phyloP scores from a whole-genome alignment of 2,888 invertebrate genomes.

The Bombyx huttoni region DNA sequence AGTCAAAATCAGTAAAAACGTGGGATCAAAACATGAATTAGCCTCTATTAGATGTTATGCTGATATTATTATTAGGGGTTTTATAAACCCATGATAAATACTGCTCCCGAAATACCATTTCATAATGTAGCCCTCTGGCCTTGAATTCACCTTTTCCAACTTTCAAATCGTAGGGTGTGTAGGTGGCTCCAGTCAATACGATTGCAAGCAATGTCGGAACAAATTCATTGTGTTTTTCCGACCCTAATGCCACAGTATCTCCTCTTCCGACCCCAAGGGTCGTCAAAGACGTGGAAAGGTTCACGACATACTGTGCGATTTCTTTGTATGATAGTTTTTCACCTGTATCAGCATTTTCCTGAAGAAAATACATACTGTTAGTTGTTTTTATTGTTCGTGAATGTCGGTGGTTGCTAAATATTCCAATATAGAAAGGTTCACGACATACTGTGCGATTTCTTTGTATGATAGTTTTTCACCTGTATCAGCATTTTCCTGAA shows the following conservation, averaged over 20 bases:
- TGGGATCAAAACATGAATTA: too few species aligned
- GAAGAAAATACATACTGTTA: not conserved
- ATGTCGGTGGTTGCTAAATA: not conserved
- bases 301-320: slow-evolving; percentile 55
- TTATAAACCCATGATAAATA: too few species aligned
- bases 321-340: slow-evolving; percentile 53
- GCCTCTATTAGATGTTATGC: too few species aligned
- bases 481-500: slow-evolving; percentile 24
- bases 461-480: slow-evolving; percentile 53
- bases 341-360: slow-evolving; percentile 30
- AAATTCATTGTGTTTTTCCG: slow-evolving; percentile 69
- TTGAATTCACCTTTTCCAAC: not conserved
- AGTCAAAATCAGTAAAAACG: too few species aligned
- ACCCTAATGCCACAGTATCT: slow-evolving; percentile 64
- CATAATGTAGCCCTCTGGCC: not conserved
- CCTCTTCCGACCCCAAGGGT: slow-evolving; percentile 49
- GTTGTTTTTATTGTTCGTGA: not conserved
- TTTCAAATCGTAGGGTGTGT: not conserved
- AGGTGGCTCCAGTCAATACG: slow-evolving; percentile 24
- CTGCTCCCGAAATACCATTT: too few species aligned
- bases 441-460: slow-evolving; percentile 55
- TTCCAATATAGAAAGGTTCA: slow-evolving; percentile 55
- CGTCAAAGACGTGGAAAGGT: slow-evolving; percentile 53
- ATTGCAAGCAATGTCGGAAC: slow-evolving; percentile 53
- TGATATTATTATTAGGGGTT: too few species aligned